Base-by-base conservation (phyloP, 2,888 invertebrate genomes). In the Rambutsinella grinnellia region DNA sequence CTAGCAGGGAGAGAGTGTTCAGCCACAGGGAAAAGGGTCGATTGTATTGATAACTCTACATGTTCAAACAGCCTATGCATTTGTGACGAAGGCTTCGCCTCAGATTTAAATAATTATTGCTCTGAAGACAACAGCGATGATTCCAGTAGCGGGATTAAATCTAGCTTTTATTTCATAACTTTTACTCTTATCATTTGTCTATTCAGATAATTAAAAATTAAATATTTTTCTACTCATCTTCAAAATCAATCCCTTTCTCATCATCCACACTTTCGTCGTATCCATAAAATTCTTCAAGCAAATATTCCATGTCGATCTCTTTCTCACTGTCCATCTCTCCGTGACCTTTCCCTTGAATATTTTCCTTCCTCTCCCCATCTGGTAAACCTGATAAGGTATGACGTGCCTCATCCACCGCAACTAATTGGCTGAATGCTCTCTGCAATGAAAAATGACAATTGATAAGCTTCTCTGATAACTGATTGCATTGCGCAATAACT, bases 361-460 rank as follows among this genome's bases (percentile, higher is more conserved):
- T 54, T 56, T 10, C 28, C 46, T 46, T 28, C 53, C 15, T 19
- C 51, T 54, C 53, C 24, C 5, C 44, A 23, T 65, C n/a, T 27
- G 5, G n/a, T 49, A 10, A 27, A n/a, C 46, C 15, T 21, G 19
- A 23, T 49, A 27, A 13, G 10, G 13, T 21, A 23, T 6, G 47
- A 15, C 19, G 51, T 6, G 51, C 13, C 3, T 53, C 19, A 53
- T 28, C 27, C 19, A 10, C 71, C 24, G 71, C 56, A 21, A 51
- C 58, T 23, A 71, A 58, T n/a, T 71, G 65, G 49, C 58, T 65
- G 58, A 71, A 71, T 6, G 49, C 63, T 28, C 57, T 49, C 71
- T 71, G 62, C 10, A 56, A 71, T 62, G 56, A 69, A 44, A 61
- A 51, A 47, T 27, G 19, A 19, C 6, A 15, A 15, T 10, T 51